A percentile compares a stretch with the other conserved stretches of the same genome.
phyloP scores from a whole-genome alignment of 2,797 vertebrate species.

The Aotus griseimembra region DNA sequence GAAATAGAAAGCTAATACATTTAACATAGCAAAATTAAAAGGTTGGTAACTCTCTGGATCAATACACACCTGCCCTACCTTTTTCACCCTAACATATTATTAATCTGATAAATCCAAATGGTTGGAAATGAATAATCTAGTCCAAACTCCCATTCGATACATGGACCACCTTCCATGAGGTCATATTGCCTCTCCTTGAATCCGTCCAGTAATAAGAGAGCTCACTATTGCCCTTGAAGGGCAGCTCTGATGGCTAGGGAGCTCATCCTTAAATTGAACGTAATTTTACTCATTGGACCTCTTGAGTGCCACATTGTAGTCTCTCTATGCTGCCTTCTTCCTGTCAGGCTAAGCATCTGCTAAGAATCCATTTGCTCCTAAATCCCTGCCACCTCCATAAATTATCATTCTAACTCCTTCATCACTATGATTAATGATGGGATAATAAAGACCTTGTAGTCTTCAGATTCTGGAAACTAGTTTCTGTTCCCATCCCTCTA shows the following conservation, averaged over 20 bases:
- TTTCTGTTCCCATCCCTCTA: not conserved
- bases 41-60: not conserved
- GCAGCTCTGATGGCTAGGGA: not conserved
- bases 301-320: not conserved
- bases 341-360: slow-evolving; percentile 4
- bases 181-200: slow-evolving; percentile 1
- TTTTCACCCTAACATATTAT: not conserved
- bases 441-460: not conserved
- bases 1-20: slow-evolving; percentile 42
- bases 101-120: not conserved
- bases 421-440: not conserved
- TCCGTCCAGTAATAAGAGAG: not conserved
- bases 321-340: not conserved
- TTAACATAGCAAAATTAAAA: slow-evolving; percentile 12
- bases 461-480: not conserved
- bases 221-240: not conserved
- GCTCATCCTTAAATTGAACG: slow-evolving; percentile 9
- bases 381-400: not conserved
- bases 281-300: not conserved
- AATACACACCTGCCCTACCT: not conserved
- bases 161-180: not conserved
- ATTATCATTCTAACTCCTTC: not conserved
- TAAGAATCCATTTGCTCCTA: not conserved
- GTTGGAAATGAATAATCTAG: not conserved
- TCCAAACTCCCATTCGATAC: not conserved